These are phyloP conservation scores for Paradisaea rubra DNA, from an alignment of 2,113 vertebrate genomes.

Conservation along the genomic window DNA sequence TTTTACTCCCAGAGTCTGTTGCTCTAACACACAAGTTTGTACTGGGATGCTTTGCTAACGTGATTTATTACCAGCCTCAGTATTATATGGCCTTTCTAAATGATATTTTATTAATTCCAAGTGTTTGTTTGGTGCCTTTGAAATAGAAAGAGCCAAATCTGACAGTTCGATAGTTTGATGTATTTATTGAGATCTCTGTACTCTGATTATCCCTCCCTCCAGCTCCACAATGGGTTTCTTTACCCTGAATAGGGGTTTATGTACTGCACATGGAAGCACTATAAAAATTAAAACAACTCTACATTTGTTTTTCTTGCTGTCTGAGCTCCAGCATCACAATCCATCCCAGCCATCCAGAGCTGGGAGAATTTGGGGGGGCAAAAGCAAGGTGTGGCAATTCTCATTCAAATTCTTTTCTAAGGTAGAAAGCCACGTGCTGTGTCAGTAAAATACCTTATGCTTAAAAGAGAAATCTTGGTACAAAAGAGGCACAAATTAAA, in stretches of 20 bases:
- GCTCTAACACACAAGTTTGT: background rate
- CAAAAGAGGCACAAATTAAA: background rate
- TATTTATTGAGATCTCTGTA: background rate
- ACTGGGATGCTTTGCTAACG: background rate
- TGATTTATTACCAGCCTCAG: background rate
- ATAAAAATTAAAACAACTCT: constrained; percentile 1
- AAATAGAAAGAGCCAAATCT: constrained; percentile 4
- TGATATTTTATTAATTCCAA: constrained; percentile 10
- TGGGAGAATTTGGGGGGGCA: background rate
- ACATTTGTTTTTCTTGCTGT: background rate
- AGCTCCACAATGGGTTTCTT: background rate
- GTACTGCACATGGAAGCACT: background rate
- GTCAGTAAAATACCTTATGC: background rate
- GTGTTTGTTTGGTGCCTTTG: background rate
- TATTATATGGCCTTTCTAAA: background rate
- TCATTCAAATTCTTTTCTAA: background rate
- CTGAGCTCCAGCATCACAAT: background rate
- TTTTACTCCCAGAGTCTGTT: background rate
- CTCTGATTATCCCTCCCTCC: background rate
- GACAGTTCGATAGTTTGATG: background rate
- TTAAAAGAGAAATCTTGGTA: background rate
- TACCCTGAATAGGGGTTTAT: background rate
- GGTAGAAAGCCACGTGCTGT: background rate
- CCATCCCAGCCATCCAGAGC: background rate
- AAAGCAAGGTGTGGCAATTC: background rate